These are phyloP conservation scores for Nibea albiflora DNA, from an alignment of 2,113 vertebrate species.

Conservation along the genomic window DNA sequence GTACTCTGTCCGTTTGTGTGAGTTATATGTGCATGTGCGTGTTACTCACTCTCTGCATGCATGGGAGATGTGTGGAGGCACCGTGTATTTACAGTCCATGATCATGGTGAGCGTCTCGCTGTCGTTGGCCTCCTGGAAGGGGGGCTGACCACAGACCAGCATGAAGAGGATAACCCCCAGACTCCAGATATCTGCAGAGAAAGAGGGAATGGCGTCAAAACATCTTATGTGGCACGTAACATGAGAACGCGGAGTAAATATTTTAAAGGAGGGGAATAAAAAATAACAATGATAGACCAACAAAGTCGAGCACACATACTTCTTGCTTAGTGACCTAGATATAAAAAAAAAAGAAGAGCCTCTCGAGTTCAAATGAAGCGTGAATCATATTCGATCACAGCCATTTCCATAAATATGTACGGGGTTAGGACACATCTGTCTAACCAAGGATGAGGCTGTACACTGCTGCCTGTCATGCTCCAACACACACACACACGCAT, in stretches of 20 bases:
- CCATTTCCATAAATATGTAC: slow-evolving; percentile 58
- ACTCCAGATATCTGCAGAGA: slow-evolving; percentile 95
- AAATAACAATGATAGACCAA: slow-evolving; percentile 2
- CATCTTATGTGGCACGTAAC: not conserved
- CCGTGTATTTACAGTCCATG: slow-evolving; percentile 99
- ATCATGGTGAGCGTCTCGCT: slow-evolving; percentile 99
- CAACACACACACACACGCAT: slow-evolving; percentile 21
- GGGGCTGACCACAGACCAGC: slow-evolving; percentile 97
- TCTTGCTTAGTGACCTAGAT: slow-evolving; percentile 67
- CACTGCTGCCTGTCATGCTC: slow-evolving; percentile 42
- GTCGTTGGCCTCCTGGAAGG: slow-evolving; percentile 98
- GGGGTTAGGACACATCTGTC: slow-evolving; percentile 63
- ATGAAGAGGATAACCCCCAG: slow-evolving; percentile 99
- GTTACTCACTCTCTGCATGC: slow-evolving; percentile 92
- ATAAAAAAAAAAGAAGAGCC: slow-evolving; percentile 16
- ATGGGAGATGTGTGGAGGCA: slow-evolving; percentile 92
- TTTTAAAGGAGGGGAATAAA: not conserved
- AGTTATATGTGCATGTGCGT: slow-evolving; percentile 5
- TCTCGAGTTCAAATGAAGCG: slow-evolving; percentile 57
- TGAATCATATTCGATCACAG: slow-evolving; percentile 61
- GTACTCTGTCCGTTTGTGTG: slow-evolving; percentile 57
- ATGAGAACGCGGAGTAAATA: not conserved
- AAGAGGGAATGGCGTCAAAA: slow-evolving; percentile 5
- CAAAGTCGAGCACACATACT: slow-evolving; percentile 18
- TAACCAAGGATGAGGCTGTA: slow-evolving; percentile 40